Percentiles rank a stretch among this genome's conserved stretches.
Evolutionary conservation across 1,140 invertebrate species (phyloP).

Genomic region (Bombus superbus): DNA sequence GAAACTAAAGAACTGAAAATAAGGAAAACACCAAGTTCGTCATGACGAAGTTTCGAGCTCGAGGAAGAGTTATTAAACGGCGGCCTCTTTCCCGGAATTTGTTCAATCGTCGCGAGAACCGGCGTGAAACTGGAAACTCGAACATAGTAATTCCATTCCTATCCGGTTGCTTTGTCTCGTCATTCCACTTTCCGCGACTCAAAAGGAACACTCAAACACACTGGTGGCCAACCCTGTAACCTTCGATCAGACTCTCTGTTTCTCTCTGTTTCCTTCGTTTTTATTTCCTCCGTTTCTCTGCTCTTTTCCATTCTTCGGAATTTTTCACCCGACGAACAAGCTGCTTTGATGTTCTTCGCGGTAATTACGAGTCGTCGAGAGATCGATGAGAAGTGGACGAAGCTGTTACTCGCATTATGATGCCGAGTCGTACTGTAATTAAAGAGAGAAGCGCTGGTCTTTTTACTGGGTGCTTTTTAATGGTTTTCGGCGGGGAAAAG

Average conservation of each 20-base stretch:
- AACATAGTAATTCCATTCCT: constrained; percentile 15
- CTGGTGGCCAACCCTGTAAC: background rate
- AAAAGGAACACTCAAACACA: constrained; percentile 11
- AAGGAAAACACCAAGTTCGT: background rate
- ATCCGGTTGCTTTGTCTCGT: background rate
- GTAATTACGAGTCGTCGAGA: background rate
- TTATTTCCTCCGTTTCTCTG: background rate
- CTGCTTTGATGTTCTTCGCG: background rate
- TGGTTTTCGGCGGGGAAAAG: background rate
- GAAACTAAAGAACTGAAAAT: background rate
- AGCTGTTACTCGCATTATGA: background rate
- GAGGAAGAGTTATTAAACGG: background rate
- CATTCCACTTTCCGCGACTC: background rate
- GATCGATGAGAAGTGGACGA: background rate
- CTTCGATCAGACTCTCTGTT: constrained; percentile 14
- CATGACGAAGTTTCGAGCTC: background rate
- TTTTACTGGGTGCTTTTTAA: background rate
- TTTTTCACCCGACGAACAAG: background rate
- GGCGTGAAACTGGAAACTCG: constrained; percentile 13
- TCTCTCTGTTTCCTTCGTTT: background rate
- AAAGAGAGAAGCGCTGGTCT: background rate
- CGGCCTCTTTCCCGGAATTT: background rate
- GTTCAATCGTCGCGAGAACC: constrained; percentile 2
- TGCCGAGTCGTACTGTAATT: background rate
- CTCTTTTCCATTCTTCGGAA: too few relatives aligned